Conservation (phyloP, 2,888 invertebrate genomes). For the Trissonchulus sp. region DNA sequence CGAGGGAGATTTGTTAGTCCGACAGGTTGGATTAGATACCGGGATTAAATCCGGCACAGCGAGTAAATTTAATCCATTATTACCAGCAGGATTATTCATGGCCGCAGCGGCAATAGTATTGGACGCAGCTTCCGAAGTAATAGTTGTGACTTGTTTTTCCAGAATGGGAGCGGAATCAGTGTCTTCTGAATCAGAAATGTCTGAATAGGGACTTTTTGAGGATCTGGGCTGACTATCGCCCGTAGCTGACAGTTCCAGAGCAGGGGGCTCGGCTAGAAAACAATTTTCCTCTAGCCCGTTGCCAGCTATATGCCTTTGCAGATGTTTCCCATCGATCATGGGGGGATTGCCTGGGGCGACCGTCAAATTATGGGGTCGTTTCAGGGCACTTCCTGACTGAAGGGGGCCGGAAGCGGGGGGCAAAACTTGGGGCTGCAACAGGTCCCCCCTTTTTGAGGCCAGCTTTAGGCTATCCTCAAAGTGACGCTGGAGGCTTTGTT, state of each 20-base stretch:
- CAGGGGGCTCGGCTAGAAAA: neutral
- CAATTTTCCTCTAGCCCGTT: neutral
- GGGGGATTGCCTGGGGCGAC: neutral
- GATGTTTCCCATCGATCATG: neutral
- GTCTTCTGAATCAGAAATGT: neutral
- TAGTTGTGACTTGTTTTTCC: neutral
- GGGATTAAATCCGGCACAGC: too few relatives aligned
- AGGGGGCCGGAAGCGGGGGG: neutral
- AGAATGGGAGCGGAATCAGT: neutral
- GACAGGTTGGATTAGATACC: too few relatives aligned
- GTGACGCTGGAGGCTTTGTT: neutral
- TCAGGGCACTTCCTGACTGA: neutral
- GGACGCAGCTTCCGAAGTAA: too few relatives aligned
- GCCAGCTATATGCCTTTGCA: too few relatives aligned
- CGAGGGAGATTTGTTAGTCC: too few relatives aligned
- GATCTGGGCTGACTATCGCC: too few relatives aligned
- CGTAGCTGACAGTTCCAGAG: neutral
- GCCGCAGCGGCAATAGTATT: too few relatives aligned
- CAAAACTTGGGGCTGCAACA: slow-evolving; percentile 6
- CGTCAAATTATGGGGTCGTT: neutral
- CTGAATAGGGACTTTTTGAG: neutral
- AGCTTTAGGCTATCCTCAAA: slow-evolving; percentile 6
- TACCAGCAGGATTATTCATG: too few relatives aligned
- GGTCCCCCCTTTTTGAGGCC: neutral
- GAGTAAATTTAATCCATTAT: too few relatives aligned